Evolutionary conservation across 2,113 vertebrate species (phyloP).

Genomic region (Zosterops lateralis): DNA sequence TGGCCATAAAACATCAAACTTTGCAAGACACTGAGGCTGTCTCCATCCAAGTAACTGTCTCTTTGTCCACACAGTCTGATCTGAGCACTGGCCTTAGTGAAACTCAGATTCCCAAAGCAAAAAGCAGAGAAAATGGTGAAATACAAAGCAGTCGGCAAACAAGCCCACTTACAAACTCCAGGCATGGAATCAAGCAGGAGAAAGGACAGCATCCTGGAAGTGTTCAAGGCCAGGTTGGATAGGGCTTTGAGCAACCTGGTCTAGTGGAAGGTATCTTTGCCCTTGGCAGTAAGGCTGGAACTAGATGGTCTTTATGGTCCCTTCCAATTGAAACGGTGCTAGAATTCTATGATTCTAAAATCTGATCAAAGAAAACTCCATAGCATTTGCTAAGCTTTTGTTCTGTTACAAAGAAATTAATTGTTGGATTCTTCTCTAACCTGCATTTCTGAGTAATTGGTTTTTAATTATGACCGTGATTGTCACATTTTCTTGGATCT

Average conservation of each 20-base stretch:
- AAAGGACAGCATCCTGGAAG: not conserved
- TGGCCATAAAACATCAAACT: not conserved
- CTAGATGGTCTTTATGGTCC: not conserved
- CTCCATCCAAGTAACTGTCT: not conserved
- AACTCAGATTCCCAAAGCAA: not conserved
- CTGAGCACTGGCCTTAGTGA: not conserved
- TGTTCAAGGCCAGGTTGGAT: not conserved
- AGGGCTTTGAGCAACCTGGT: not conserved
- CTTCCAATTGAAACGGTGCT: not conserved
- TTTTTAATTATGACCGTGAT: not conserved
- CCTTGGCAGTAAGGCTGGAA: not conserved
- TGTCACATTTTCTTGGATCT: not conserved
- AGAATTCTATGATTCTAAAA: not conserved
- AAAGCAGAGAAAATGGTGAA: not conserved
- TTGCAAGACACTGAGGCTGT: not conserved
- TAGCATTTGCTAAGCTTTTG: not conserved
- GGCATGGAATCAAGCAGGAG: not conserved
- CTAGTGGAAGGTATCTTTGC: not conserved
- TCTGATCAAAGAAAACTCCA: not conserved
- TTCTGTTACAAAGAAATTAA: constrained; percentile 9
- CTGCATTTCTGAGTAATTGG: constrained; percentile 1
- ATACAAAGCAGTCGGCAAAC: not conserved
- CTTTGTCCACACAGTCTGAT: not conserved
- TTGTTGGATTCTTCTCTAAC: constrained; percentile 13
- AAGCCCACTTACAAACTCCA: not conserved